phyloP scores from a whole-genome alignment of 2,113 vertebrate genomes.

The Eulemur macaco region DNA sequence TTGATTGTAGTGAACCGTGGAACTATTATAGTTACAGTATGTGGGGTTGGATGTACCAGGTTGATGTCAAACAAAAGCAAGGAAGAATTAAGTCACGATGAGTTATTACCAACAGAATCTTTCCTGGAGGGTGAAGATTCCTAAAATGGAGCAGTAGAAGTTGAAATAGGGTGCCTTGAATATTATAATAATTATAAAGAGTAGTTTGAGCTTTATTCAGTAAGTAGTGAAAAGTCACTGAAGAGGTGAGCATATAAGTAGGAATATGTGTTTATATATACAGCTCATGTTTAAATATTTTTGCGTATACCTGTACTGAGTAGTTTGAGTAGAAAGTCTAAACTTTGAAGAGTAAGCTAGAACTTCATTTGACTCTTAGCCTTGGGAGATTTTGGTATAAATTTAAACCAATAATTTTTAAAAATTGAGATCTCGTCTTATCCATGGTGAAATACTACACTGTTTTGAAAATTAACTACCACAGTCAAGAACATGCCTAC shows the following conservation, averaged over 20 bases:
- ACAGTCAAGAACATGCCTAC: not conserved
- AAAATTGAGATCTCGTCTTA: not conserved
- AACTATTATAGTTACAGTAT: not conserved
- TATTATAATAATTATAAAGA: not conserved
- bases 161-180: not conserved
- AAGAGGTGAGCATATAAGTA: not conserved
- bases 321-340: not conserved
- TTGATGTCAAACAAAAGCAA: constrained; percentile 21
- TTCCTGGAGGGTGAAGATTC: not conserved
- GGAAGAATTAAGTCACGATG: not conserved
- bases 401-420: not conserved
- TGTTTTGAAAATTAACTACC: not conserved
- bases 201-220: not conserved
- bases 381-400: not conserved
- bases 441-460: not conserved
- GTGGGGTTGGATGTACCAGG: not conserved
- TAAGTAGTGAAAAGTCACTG: not conserved
- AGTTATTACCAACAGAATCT: not conserved
- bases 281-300: not conserved
- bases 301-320: not conserved
- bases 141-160: not conserved
- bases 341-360: not conserved
- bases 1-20: not conserved
- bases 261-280: not conserved
- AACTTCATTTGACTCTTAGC: not conserved